Evolutionary conservation across 2,113 vertebrate genomes (phyloP).

Genomic region (Myotis lucifugus): DNA sequence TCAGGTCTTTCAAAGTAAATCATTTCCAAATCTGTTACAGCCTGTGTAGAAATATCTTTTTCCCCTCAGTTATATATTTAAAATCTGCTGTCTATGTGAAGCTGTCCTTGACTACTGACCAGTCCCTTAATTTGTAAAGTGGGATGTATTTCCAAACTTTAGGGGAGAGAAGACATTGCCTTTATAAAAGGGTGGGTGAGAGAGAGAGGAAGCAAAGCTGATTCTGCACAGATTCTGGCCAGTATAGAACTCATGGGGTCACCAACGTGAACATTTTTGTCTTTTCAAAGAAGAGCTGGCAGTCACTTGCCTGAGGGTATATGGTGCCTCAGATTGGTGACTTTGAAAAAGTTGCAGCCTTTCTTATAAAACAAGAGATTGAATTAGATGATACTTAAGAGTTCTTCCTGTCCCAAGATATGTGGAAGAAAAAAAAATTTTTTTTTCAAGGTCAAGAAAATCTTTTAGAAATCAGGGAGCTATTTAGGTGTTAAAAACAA

Average conservation of each 20-base stretch:
- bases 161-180: neutral
- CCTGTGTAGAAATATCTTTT: neutral
- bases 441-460: conserved; percentile 18
- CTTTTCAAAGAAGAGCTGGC: neutral
- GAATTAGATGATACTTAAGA: neutral
- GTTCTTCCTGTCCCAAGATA: neutral
- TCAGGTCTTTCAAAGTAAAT: conserved; percentile 59
- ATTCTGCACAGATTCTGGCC: neutral
- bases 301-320: neutral
- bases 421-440: neutral
- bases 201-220: neutral
- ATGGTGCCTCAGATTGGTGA: neutral
- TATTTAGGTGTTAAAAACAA: neutral
- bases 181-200: neutral
- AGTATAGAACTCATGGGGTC: too few relatives aligned
- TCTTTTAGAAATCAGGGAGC: neutral
- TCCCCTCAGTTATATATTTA: conserved; percentile 22
- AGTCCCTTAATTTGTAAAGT: neutral
- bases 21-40: conserved; percentile 55
- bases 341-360: neutral
- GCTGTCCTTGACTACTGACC: neutral
- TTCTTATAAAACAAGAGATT: conserved; percentile 14
- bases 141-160: neutral
- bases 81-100: conserved; percentile 22
- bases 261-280: neutral